Base-by-base conservation (phyloP, 2,797 vertebrate genomes). In the Intellagama lesueurii region DNA sequence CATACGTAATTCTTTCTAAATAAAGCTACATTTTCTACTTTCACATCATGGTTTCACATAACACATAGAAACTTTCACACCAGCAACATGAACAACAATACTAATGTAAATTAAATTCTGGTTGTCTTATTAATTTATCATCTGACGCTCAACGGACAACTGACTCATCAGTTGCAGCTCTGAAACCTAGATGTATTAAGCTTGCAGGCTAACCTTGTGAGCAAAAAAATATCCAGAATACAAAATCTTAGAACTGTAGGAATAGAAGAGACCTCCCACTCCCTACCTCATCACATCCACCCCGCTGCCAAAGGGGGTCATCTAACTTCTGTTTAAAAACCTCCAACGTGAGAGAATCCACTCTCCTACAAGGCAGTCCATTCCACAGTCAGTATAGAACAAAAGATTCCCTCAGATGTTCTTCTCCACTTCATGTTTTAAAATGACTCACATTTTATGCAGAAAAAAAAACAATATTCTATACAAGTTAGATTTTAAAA, bases 41-140 rank as follows among this genome's bases (percentile, higher is more conserved):
- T 85, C 47, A 52, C 83, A 70, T 72, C 75, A 85, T 12, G 64
- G 49, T 47, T 75, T 77, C 47, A 84, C 26, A 69, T 60, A 70
- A 89, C 77, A 89, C 52, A 35, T 85, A 68, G 64, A 72, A 47
- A 73, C 47, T 81, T 89, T 89, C 68, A 81, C 56, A 70, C 64
- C 44, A 52, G 60, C 47, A 73, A 85, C 4, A 47, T 81, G 40
- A 70, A 56, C 49, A 78, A 70, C 47, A 72, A 68, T 32, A 66
- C 52, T 30, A 70, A 14, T 66, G 76, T 72, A 73, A 68, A 72
- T 81, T 81, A 80, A 85, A 89, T 73, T 22, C 35, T 80, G 14
- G 52, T 80, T 32, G 22, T 73, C 80, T 73, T 80, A 56, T 81
- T 75, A 75, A 83, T 73, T 85, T 83, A 75, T 70, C 73, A 78